Evolutionary conservation across 2,113 vertebrate species (phyloP), one percentile per base, ranked within the genome.

Genomic region (Heterochromis multidens): DNA sequence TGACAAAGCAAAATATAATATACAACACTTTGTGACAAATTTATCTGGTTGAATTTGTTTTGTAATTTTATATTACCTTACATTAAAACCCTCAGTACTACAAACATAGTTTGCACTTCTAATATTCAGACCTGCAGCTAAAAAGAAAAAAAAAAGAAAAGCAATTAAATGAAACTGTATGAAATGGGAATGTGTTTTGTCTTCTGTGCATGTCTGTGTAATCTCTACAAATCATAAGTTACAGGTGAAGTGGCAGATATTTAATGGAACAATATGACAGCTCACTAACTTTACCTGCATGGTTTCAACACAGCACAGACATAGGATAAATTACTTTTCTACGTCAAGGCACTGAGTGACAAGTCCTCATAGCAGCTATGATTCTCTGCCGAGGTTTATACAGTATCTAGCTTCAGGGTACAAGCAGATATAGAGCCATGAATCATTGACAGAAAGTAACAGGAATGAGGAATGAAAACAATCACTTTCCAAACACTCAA

Each of bases 191-290:
- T 46, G 13, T n/a, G 56, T 52, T 7, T 17, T 70, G 63, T 49
- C 56, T 25, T 29, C 29, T 37, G 25, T 35, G 74, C 3, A 17
- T 58, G 33, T 89, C 37, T 79, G 72, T 62, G 23, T 79, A 86
- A 80, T 37, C 67, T n/a, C 14, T 14, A 54, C 52, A 78, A 77
- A 77, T 80, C 60, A 52, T n/a, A 72, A 77, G 59, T 61, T 74
- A 72, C 67, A 84, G 60, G 61, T 84, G 56, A 86, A 84, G 40
- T 72, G 27, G 52, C 59, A 87, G 70, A 86, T 77, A 57, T 58
- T 77, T 79, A 85, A 88, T 72, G 70, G 37, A 79, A 83, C 60
- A 61, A 72, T 85, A 35, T 85, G 49, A 84, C 43, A 80, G 63
- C 23, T 63, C 49, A 58, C 49, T 46, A 81, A 86, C 62, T 27